Base-by-base conservation (phyloP, 2,797 vertebrate species). In the Coccyzus lansbergi region DNA sequence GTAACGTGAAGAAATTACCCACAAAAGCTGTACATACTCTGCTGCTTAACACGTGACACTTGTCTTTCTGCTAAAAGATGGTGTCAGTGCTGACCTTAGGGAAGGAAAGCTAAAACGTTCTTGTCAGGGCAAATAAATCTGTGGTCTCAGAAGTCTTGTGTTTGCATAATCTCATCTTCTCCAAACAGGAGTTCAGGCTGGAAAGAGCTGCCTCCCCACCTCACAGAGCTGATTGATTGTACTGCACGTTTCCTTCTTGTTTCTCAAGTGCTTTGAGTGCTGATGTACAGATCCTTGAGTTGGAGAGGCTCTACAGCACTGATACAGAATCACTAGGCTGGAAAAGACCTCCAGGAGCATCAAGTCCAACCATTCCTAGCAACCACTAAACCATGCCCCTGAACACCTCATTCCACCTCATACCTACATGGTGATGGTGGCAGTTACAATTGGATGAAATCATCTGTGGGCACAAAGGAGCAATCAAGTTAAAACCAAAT, bases 131-230 rank as follows among this genome's bases (percentile, higher is more conserved):
- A 90, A 60, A 82, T 67, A 90, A 60, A 82, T 70, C 67, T 2
- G 0, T 58, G 46, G 29, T 90, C 68, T 92, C 56, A 56, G 28
- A 88, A 86, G 33, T 80, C 49, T 38, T 84, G 36, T n/a, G 56
- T 80, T 93, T 83, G 77, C 70, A 33, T 84, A 77, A 94, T 67
- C 51, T 79, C 17, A 31, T 82, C 48, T 83, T 90, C 38, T 83
- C 79, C 51, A 78, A 59, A 70, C 42, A 51, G 3, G 46, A 87
- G 8, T 89, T 93, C 55, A 79, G 72, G 69, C 44, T 2, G 3
- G 49, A 55, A 88, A 88, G 65, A 81, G 8, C 22, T 74, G 60
- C n/a, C 24, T 92, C 51, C 40, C 53, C 1, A 1, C 51, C 49
- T 38, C 58, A 81, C 36, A 58, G 58, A 81, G 36, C 58, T 48